These are phyloP conservation scores for Labrus mixtus DNA, from an alignment of 2,113 vertebrate species.

Conservation along the genomic window DNA sequence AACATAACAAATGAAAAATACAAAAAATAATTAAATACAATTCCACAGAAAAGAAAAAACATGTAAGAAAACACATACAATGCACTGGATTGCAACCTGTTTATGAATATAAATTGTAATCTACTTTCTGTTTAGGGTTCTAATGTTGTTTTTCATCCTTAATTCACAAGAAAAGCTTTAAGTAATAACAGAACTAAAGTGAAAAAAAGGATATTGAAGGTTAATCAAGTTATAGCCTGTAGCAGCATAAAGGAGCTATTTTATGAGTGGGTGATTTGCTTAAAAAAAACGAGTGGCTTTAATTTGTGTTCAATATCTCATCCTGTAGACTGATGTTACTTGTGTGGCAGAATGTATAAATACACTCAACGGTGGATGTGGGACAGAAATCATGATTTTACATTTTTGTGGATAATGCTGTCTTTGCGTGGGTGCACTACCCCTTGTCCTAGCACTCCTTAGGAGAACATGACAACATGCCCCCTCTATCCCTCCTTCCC, in stretches of 20 bases:
- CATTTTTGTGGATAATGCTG: conserved; percentile 6
- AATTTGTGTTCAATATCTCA: not conserved
- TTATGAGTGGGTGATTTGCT: not conserved
- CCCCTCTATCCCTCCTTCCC: conserved; percentile 29
- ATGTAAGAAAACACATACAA: too few relatives aligned
- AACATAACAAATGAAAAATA: too few relatives aligned
- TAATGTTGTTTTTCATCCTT: not conserved
- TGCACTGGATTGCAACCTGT: not conserved
- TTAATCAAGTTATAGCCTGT: too few relatives aligned
- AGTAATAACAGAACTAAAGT: not conserved
- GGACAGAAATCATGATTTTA: not conserved
- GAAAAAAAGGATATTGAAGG: not conserved
- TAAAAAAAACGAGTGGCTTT: not conserved
- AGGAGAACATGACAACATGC: conserved; percentile 37
- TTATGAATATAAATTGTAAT: not conserved
- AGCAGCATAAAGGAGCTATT: not conserved
- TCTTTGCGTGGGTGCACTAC: not conserved
- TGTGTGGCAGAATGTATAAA: not conserved
- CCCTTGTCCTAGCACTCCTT: conserved; percentile 6
- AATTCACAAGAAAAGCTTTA: not conserved
- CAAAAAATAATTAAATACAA: too few relatives aligned
- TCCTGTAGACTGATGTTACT: not conserved
- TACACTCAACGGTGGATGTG: not conserved
- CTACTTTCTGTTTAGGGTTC: not conserved
- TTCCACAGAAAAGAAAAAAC: too few relatives aligned